Conservation (phyloP, 1,140 invertebrate genomes). For the Homarus americanus region DNA sequence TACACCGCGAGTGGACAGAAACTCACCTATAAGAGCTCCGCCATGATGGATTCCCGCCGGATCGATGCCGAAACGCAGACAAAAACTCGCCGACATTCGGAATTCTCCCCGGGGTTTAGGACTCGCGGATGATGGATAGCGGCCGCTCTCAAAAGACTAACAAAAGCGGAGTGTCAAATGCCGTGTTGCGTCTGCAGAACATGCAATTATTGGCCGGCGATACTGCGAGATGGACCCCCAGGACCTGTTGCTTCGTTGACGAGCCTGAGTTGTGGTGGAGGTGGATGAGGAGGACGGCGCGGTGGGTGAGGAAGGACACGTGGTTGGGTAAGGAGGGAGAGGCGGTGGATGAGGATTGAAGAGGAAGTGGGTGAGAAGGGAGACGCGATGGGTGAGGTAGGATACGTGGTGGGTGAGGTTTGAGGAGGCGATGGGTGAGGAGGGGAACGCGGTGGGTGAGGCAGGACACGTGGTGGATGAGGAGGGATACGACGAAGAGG, state of each 20-base stretch:
- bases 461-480: no score
- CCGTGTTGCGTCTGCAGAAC: constrained; percentile 56
- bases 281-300: no score
- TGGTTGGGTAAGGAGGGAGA: no score
- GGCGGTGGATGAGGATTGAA: no score
- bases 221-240: constrained; percentile 8
- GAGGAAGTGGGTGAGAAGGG: no score
- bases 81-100: background rate
- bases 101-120: constrained; percentile 15
- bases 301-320: no score
- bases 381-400: no score
- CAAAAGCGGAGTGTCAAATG: constrained; percentile 62
- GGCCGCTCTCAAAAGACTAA: constrained; percentile 54
- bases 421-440: no score
- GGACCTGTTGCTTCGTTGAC: background rate
- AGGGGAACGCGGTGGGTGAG: no score
- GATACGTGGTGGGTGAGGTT: no score
- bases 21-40: background rate
- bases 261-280: background rate
- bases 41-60: background rate
- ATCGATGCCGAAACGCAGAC: background rate
- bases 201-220: constrained; percentile 62
- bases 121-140: constrained; percentile 58
- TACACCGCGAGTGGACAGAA: background rate
- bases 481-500: no score